Percentiles rank a stretch among this genome's conserved stretches.
phyloP scores from a whole-genome alignment of 1,140 invertebrate species.

The Drosophila tropicalis region DNA sequence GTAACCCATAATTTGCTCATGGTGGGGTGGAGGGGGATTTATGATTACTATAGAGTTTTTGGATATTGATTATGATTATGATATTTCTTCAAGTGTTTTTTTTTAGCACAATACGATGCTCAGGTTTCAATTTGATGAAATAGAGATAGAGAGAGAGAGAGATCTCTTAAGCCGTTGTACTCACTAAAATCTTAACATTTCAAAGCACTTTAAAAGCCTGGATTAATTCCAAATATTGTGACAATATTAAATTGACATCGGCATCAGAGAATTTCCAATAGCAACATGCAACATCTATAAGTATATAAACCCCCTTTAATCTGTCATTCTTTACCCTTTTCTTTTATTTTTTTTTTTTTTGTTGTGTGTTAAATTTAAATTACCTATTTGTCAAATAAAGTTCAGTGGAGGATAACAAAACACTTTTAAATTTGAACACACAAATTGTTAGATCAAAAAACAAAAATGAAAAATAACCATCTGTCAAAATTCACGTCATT shows the following conservation, averaged over 20 bases:
- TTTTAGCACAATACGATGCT: background rate
- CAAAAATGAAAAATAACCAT: conserved; percentile 73
- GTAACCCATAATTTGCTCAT: conserved; percentile 77
- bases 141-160: too few relatives aligned
- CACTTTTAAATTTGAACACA: conserved; percentile 71
- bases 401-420: conserved; percentile 72
- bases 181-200: background rate
- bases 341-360: background rate
- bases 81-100: background rate
- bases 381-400: conserved; percentile 73
- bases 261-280: conserved; percentile 9
- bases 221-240: conserved; percentile 67
- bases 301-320: conserved; percentile 38
- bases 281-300: conserved; percentile 27
- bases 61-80: conserved; percentile 7
- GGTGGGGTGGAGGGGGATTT: conserved; percentile 50
- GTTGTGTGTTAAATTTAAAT: conserved; percentile 57
- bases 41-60: conserved; percentile 53
- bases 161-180: background rate
- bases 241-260: conserved; percentile 54
- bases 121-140: background rate
- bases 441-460: conserved; percentile 80
- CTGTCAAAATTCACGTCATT: conserved; percentile 81
- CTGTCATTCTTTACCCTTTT: conserved; percentile 48
- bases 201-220: conserved; percentile 23